Evolutionary conservation across 2,888 invertebrate genomes (phyloP).

Genomic region (Megamerina dolium): DNA sequence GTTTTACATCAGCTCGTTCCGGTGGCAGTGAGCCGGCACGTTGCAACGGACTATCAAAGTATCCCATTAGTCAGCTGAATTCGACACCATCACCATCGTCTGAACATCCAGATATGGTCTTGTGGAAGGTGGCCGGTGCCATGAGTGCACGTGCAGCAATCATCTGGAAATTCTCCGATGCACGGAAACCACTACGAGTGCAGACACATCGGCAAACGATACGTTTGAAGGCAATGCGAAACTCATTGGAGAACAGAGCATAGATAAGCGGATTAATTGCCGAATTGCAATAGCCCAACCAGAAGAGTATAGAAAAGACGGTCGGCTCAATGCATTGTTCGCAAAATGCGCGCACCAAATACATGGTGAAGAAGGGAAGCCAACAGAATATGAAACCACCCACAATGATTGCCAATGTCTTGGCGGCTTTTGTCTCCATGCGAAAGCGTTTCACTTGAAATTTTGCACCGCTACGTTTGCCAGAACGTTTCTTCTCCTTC

Average conservation of each 20-base stretch:
- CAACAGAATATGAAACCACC: constrained; percentile 96
- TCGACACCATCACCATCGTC: constrained; percentile 45
- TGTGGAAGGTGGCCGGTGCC: constrained; percentile 48
- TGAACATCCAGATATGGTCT: constrained; percentile 47
- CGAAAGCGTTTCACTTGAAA: constrained; percentile 85
- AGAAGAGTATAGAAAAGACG: constrained; percentile 87
- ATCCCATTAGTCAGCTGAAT: constrained; percentile 45
- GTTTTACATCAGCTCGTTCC: constrained; percentile 13
- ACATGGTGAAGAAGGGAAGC: constrained; percentile 95
- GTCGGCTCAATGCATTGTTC: constrained; percentile 76
- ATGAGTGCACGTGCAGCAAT: constrained; percentile 45
- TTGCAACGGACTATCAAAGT: constrained; percentile 29
- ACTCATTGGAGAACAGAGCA: constrained; percentile 90
- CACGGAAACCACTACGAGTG: constrained; percentile 49
- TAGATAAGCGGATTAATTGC: constrained; percentile 94
- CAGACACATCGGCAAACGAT: constrained; percentile 84
- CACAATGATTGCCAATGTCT: constrained; percentile 93
- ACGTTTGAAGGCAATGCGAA: constrained; percentile 88
- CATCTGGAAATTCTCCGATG: constrained; percentile 49
- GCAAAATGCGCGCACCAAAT: constrained; percentile 84
- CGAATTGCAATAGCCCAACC: constrained; percentile 96
- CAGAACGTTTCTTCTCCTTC: constrained; percentile 61
- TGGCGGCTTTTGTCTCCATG: constrained; percentile 95
- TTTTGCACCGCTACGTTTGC: constrained; percentile 82
- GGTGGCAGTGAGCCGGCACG: constrained; percentile 35